Evolutionary conservation across 2,888 invertebrate genomes (phyloP).

Genomic region (Prenolepis imparis): DNA sequence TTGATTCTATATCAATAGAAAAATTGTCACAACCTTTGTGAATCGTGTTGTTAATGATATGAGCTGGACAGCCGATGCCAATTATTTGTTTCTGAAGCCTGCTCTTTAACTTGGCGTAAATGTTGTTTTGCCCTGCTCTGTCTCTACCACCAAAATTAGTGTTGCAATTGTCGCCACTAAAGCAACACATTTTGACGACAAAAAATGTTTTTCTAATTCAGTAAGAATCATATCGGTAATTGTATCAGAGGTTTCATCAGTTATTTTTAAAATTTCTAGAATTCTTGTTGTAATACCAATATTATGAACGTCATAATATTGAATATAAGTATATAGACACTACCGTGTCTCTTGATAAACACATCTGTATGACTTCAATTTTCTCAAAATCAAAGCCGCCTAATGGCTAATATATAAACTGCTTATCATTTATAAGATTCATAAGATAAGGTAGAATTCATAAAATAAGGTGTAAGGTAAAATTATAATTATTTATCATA

Average conservation of each 20-base stretch:
- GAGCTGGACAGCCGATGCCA: not conserved
- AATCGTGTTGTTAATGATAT: not conserved
- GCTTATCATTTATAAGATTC: too few relatives aligned
- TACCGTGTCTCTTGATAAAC: too few relatives aligned
- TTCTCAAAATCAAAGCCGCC: too few relatives aligned
- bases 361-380: too few relatives aligned
- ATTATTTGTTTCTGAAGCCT: constrained; percentile 13
- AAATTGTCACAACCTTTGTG: not conserved
- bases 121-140: not conserved
- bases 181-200: not conserved
- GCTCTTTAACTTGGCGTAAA: constrained; percentile 3
- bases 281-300: not conserved
- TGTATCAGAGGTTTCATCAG: not conserved
- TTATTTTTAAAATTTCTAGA: not conserved
- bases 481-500: too few relatives aligned
- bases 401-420: too few relatives aligned
- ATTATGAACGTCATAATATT: not conserved
- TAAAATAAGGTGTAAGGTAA: too few relatives aligned
- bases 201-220: constrained; percentile 15
- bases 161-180: constrained; percentile 12
- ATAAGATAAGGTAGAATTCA: too few relatives aligned
- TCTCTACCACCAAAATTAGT: constrained; percentile 13
- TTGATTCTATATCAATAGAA: constrained; percentile 18
- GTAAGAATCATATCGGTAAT: not conserved
- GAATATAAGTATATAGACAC: too few relatives aligned